Evolutionary conservation across 2,797 vertebrate genomes (phyloP).

Genomic region (Molossus molossus): DNA sequence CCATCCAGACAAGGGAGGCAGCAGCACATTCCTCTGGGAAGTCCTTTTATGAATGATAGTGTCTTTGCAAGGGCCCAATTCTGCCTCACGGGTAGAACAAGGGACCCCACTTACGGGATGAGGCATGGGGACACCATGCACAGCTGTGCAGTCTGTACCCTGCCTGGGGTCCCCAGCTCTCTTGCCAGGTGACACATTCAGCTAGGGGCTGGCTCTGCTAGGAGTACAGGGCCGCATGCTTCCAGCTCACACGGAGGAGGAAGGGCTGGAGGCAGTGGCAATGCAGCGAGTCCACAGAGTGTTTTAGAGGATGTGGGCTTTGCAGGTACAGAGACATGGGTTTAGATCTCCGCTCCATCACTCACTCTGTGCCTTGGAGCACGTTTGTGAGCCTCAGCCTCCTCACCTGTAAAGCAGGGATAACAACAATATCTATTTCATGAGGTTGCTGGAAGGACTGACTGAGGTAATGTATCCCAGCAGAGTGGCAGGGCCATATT

Average conservation of each 20-base stretch:
- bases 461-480: not conserved
- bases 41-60: not conserved
- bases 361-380: not conserved
- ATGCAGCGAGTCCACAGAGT: not conserved
- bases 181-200: not conserved
- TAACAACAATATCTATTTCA: not conserved
- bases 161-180: not conserved
- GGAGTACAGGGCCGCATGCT: not conserved
- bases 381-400: not conserved
- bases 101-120: not conserved
- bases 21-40: not conserved
- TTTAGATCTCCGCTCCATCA: not conserved
- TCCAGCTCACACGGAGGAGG: not conserved
- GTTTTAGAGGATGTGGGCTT: not conserved
- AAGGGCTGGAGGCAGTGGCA: not conserved
- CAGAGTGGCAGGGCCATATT: not conserved
- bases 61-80: not conserved
- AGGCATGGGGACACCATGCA: accelerated
- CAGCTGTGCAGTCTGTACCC: not conserved
- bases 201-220: not conserved
- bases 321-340: not conserved
- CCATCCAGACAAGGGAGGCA: not conserved
- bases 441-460: not conserved
- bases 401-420: slow-evolving; percentile 2
- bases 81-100: not conserved